A percentile compares a stretch with the other conserved stretches of the same genome.
Evolutionary conservation across 1,140 invertebrate genomes (phyloP).

Genomic region (Lasaia peninsularis): DNA sequence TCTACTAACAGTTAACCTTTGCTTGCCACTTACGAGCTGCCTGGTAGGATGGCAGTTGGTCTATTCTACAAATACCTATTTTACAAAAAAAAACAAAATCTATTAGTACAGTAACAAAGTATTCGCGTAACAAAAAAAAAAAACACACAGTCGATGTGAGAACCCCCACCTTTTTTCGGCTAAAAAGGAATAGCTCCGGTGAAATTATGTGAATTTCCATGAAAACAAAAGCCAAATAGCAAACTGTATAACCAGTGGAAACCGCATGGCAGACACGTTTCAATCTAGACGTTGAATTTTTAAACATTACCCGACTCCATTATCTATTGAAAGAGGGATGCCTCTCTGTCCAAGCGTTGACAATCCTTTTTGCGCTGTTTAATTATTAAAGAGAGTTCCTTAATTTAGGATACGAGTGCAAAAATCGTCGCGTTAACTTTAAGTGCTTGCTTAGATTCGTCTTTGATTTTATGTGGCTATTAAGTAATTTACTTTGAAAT

Average conservation of each 20-base stretch:
- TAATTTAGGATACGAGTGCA: constrained; percentile 60
- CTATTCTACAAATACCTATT: too few relatives aligned
- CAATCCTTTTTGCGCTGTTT: constrained; percentile 70
- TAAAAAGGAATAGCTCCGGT: not conserved
- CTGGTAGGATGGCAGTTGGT: too few relatives aligned
- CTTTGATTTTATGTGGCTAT: not conserved
- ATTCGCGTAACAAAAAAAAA: too few relatives aligned
- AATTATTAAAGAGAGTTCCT: constrained; percentile 72
- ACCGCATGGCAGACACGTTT: not conserved
- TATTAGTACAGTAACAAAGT: too few relatives aligned
- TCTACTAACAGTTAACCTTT: too few relatives aligned
- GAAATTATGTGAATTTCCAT: not conserved
- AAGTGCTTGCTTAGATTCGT: constrained; percentile 3
- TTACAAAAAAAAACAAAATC: too few relatives aligned
- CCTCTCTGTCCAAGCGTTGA: constrained; percentile 65
- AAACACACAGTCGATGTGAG: too few relatives aligned
- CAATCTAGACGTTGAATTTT: constrained; percentile 67
- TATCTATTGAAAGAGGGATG: constrained; percentile 63
- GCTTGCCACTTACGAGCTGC: too few relatives aligned
- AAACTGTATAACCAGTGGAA: not conserved
- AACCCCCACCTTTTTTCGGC: too few relatives aligned
- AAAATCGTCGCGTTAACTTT: constrained; percentile 30
- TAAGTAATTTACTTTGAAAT: too few relatives aligned
- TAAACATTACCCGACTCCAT: constrained; percentile 72
- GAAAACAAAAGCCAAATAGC: not conserved